phyloP scores from a whole-genome alignment of 2,888 invertebrate species.

The Campopleginae sp. region DNA sequence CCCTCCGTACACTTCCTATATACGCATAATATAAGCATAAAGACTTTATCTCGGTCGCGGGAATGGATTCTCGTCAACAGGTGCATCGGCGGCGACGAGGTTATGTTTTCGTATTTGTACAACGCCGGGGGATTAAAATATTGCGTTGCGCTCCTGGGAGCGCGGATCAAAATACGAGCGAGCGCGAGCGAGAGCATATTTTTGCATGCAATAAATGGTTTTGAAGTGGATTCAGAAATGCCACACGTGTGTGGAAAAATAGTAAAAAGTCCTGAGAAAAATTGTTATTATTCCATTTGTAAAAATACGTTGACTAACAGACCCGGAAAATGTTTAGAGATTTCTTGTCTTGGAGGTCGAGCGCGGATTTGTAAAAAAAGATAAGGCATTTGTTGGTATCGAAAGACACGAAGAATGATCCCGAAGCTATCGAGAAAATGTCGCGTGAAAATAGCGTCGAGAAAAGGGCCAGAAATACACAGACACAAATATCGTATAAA shows the following conservation, averaged over 20 bases:
- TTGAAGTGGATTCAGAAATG: neutral
- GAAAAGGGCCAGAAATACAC: neutral
- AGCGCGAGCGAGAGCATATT: neutral
- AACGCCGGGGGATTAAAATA: conserved; percentile 50
- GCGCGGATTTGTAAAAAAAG: neutral
- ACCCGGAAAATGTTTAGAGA: neutral
- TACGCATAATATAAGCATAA: conserved; percentile 29
- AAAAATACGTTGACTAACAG: neutral
- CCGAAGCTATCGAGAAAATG: neutral
- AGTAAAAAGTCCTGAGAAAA: neutral
- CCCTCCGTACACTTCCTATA: conserved; percentile 48
- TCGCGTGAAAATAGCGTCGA: neutral
- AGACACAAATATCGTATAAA: conserved; percentile 12
- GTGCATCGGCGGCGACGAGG: conserved; percentile 40
- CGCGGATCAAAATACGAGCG: neutral
- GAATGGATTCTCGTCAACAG: conserved; percentile 55
- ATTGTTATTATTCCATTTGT: neutral
- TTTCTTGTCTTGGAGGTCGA: neutral
- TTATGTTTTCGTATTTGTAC: conserved; percentile 38
- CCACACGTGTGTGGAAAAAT: neutral
- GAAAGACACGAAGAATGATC: neutral
- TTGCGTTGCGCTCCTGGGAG: conserved; percentile 25
- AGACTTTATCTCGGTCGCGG: conserved; percentile 41
- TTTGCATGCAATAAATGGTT: neutral
- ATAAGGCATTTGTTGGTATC: neutral